Conservation (phyloP, 1,140 invertebrate species). For the Ericerus pela region DNA sequence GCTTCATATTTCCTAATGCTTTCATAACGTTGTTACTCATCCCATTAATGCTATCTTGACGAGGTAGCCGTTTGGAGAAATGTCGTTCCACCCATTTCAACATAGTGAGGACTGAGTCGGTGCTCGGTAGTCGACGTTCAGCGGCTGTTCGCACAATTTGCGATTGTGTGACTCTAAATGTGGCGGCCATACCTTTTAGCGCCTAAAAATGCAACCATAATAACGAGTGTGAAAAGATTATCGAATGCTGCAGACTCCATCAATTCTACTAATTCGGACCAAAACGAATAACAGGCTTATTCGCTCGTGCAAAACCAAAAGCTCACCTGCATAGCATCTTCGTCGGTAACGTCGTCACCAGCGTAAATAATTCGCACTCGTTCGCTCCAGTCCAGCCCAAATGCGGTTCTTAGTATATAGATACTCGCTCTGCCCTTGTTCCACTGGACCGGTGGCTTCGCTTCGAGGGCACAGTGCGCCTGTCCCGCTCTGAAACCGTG, state of each 20-base stretch:
- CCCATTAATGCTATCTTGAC: slow-evolving; percentile 26
- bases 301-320: slow-evolving; percentile 17
- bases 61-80: slow-evolving; percentile 53
- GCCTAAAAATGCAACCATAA: slow-evolving; percentile 37
- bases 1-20: slow-evolving; percentile 16
- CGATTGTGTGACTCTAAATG: slow-evolving; percentile 71
- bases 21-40: slow-evolving; percentile 13
- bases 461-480: slow-evolving; percentile 72
- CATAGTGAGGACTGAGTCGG: slow-evolving; percentile 74
- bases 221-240: neutral
- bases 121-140: slow-evolving; percentile 65
- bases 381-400: slow-evolving; percentile 81
- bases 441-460: slow-evolving; percentile 76
- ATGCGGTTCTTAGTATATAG: slow-evolving; percentile 74
- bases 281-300: neutral
- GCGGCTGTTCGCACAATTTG: slow-evolving; percentile 72
- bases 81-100: slow-evolving; percentile 78
- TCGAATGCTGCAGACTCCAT: neutral
- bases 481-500: slow-evolving; percentile 59
- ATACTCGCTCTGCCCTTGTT: slow-evolving; percentile 80
- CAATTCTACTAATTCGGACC: neutral
- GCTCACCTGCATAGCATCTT: slow-evolving; percentile 75
- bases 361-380: slow-evolving; percentile 78
- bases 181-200: slow-evolving; percentile 75
- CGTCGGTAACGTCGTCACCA: slow-evolving; percentile 78